Evolutionary conservation across 1,140 invertebrate genomes (phyloP).

Genomic region (Subanguina moxae): DNA sequence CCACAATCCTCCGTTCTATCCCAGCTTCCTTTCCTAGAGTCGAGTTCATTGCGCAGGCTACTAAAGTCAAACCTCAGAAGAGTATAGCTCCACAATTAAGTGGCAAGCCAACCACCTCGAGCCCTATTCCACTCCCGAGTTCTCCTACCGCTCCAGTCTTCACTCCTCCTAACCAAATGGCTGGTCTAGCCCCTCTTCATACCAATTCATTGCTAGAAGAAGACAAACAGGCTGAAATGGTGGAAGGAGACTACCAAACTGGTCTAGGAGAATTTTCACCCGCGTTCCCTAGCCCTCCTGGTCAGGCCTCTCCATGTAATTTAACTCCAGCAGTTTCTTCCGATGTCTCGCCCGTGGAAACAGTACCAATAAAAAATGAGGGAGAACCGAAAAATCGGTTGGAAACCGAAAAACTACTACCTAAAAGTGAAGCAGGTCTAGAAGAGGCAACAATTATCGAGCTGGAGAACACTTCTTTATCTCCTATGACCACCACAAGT

Average conservation of each 20-base stretch:
- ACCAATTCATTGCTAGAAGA: background rate
- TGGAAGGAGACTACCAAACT: slow-evolving; percentile 2
- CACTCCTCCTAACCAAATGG: background rate
- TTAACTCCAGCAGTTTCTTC: background rate
- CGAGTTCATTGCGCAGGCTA: background rate
- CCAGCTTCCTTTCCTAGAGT: slow-evolving; percentile 1
- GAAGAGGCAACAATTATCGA: no score
- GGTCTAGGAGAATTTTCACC: background rate
- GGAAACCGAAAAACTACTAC: background rate
- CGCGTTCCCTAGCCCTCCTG: background rate
- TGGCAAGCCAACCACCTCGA: background rate
- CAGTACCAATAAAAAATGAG: background rate
- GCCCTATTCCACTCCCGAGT: background rate
- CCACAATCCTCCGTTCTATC: background rate
- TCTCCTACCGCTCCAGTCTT: background rate
- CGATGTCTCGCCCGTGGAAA: background rate
- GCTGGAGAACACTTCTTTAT: background rate
- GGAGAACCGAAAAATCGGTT: background rate
- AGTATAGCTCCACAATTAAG: background rate
- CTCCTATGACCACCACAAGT: background rate
- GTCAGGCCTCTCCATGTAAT: background rate
- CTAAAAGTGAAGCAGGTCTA: background rate
- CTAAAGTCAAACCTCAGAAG: background rate
- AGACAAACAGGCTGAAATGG: background rate
- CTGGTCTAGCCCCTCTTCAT: background rate